A percentile compares a stretch with the other conserved stretches of the same genome.
phyloP scores from a whole-genome alignment of 2,888 invertebrate genomes.

The Cheilosia soror region DNA sequence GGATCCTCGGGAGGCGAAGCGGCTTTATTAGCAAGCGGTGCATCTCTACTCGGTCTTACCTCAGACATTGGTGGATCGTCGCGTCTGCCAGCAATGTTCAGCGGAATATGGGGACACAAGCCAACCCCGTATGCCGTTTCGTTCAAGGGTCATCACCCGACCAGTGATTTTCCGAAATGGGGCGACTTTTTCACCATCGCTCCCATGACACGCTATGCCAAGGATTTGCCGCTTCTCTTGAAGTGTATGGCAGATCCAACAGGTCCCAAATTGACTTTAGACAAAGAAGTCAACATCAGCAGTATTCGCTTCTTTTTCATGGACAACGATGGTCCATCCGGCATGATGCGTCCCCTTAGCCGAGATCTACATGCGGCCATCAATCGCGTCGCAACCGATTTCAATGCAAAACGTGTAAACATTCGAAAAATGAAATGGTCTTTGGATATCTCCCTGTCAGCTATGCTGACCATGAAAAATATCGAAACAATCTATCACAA shows the following conservation, averaged over 20 bases:
- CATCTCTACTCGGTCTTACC: constrained; percentile 92
- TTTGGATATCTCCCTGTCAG: constrained; percentile 86
- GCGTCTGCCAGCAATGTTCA: constrained; percentile 94
- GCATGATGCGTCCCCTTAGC: constrained; percentile 85
- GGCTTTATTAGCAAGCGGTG: constrained; percentile 90
- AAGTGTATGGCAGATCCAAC: constrained; percentile 87
- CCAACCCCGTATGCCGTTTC: constrained; percentile 89
- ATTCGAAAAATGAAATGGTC: constrained; percentile 87
- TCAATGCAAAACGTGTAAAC: constrained; percentile 85
- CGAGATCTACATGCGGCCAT: constrained; percentile 82
- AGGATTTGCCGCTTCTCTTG: constrained; percentile 91
- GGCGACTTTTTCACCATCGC: constrained; percentile 91
- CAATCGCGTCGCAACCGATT: constrained; percentile 82
- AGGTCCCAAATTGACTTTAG: constrained; percentile 84
- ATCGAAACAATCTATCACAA: constrained; percentile 88
- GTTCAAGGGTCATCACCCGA: constrained; percentile 88
- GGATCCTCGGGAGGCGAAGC: constrained; percentile 96
- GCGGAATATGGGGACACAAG: constrained; percentile 97
- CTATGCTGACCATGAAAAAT: constrained; percentile 87
- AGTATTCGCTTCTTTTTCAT: constrained; percentile 91
- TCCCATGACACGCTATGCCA: constrained; percentile 94
- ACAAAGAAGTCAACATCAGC: constrained; percentile 84
- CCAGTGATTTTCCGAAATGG: constrained; percentile 86
- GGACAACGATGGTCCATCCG: constrained; percentile 89
- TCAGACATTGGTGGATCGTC: constrained; percentile 96